Evolutionary conservation across 2,797 vertebrate species (phyloP).

Genomic region (Merluccius polli): DNA sequence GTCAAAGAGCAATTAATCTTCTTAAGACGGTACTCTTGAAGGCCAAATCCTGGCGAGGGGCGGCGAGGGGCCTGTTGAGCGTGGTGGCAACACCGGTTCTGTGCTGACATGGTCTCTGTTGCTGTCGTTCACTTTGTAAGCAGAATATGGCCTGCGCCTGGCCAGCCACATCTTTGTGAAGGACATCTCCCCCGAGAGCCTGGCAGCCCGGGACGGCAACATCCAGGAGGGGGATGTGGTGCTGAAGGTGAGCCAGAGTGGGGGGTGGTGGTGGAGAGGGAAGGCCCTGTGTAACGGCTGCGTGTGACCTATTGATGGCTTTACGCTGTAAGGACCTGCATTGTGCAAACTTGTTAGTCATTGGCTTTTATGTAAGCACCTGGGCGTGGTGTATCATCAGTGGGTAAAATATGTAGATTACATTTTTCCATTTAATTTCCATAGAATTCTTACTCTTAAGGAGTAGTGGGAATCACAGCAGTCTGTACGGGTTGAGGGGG

Average conservation of each 20-base stretch:
- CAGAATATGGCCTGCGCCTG: conserved; percentile 97
- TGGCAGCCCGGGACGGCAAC: conserved; percentile 97
- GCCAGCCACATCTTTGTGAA: conserved; percentile 99
- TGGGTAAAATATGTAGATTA: neutral
- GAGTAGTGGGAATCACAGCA: neutral
- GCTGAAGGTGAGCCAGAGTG: conserved; percentile 81
- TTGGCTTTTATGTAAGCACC: neutral
- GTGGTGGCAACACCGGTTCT: conserved; percentile 47
- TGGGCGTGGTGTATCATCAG: neutral
- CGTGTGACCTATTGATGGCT: neutral
- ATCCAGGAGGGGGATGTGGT: conserved; percentile 99
- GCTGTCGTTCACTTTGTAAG: conserved; percentile 76
- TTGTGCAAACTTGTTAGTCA: neutral
- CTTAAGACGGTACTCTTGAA: conserved; percentile 58
- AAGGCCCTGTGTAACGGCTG: neutral
- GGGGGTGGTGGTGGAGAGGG: neutral
- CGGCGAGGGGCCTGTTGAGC: conserved; percentile 36
- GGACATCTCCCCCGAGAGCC: conserved; percentile 98
- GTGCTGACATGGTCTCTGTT: conserved; percentile 70
- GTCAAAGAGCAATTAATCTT: conserved; percentile 71
- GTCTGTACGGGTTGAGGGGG: neutral
- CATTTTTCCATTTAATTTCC: neutral
- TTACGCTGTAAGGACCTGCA: neutral
- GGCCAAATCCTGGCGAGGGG: conserved; percentile 41
- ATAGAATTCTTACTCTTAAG: neutral